These are phyloP conservation scores for Pristis pectinata DNA, from an alignment of 2,797 vertebrate genomes.

Conservation along the genomic window DNA sequence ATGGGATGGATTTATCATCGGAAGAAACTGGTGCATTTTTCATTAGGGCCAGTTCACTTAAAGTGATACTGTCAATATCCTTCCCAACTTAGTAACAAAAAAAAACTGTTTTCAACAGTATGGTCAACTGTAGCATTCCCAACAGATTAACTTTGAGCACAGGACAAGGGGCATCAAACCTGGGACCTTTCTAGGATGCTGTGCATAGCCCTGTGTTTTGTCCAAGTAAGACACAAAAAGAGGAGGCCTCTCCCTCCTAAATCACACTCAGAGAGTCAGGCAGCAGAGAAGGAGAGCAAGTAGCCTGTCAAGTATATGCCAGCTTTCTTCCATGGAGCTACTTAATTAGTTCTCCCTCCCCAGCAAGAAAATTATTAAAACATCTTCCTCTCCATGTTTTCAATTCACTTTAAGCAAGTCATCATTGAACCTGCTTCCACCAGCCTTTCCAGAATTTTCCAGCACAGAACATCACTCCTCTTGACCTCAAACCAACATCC, in stretches of 20 bases:
- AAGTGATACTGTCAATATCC: background rate
- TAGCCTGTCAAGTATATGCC: background rate
- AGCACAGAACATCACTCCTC: background rate
- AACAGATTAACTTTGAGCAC: background rate
- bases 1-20: background rate
- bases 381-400: background rate
- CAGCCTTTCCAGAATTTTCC: background rate
- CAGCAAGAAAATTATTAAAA: too few species aligned
- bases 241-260: background rate
- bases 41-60: background rate
- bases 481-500: background rate
- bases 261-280: background rate
- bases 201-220: background rate
- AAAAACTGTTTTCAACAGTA: background rate
- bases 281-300: background rate
- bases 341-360: background rate
- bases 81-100: background rate
- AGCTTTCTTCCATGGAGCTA: background rate
- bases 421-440: background rate
- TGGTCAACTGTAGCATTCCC: background rate
- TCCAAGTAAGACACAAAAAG: background rate
- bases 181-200: background rate
- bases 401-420: background rate
- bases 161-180: background rate
- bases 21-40: background rate